Evolutionary conservation across 2,797 vertebrate genomes (phyloP).

Genomic region (Merluccius polli): DNA sequence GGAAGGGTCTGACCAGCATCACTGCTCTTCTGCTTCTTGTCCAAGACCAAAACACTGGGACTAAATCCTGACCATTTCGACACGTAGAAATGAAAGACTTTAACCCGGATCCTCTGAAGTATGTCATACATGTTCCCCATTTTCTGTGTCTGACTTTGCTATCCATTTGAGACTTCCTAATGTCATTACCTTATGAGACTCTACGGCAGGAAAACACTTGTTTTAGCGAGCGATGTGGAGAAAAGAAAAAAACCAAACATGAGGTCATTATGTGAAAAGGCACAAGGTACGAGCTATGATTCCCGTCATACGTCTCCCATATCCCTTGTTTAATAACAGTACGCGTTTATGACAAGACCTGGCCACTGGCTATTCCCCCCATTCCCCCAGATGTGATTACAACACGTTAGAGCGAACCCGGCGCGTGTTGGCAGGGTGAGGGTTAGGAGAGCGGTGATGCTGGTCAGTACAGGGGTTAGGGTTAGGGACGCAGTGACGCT

Average conservation of each 20-base stretch:
- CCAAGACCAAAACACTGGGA: neutral
- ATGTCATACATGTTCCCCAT: too few species aligned
- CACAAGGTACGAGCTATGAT: neutral
- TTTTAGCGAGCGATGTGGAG: neutral
- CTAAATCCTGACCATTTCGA: neutral
- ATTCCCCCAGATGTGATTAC: neutral
- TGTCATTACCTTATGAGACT: neutral
- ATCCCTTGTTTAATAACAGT: neutral
- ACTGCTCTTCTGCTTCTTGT: constrained; percentile 13
- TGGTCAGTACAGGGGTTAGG: constrained; percentile 24
- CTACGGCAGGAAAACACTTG: neutral
- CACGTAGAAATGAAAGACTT: neutral
- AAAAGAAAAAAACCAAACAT: neutral
- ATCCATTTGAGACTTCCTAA: neutral
- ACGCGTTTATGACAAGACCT: neutral
- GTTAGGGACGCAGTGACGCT: constrained; percentile 25
- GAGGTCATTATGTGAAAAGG: neutral
- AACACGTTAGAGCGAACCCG: neutral
- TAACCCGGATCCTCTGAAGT: neutral
- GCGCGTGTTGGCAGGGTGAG: neutral
- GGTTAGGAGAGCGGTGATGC: constrained; percentile 5
- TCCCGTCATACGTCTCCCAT: neutral
- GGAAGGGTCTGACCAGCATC: constrained; percentile 48
- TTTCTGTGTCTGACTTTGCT: neutral
- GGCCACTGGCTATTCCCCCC: neutral